Evolutionary conservation across 2,888 invertebrate species (phyloP), one percentile per base, ranked within the genome.

Genomic region (Caenorhabditis becei): DNA sequence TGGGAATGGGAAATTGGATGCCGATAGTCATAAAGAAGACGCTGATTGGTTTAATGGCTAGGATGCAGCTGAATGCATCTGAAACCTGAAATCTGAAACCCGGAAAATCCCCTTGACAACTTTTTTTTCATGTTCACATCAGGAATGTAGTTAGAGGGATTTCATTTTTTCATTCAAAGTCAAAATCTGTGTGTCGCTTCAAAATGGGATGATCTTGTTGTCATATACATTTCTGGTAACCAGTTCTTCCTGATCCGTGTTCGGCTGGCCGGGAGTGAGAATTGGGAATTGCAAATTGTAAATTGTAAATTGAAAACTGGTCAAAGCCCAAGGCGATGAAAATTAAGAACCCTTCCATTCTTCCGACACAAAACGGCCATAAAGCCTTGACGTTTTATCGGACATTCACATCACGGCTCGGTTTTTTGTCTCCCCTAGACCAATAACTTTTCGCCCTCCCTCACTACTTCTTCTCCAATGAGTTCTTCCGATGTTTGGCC

Each of bases 361-460:
- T 5, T 51, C 23, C 20, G 18, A 7, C 44, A 23, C 41, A 53
- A 32, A 59, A 69, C 47, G 59, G 28, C 67, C 58, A 69, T 69
- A 69, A 69, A 67, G 58, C 37, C 51, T 41, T 53, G 35, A 44
- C 51, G 20, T 28, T 41, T 28, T n/a, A n/a, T n/a, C n/a, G n/a
- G 58, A n/a, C 58, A 58, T 58, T 58, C 58, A 18, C 58, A 58
- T 58, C 37, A 23, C 58, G 3, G 53, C 53, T 56, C 54, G 28
- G n/a, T 16, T 70, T 61, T 70, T n/a, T n/a, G n/a, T n/a, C n/a
- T n/a, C n/a, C n/a, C n/a, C 70, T 59, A 71, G 56, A 72, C 63
- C 63, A 63, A 72, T 63, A 56, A 58, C 58, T 58, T 47, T 63
- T 56, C 23, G 11, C 10, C 18, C 47, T 4, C 10, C 18, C 16